phyloP scores from a whole-genome alignment of 1,140 invertebrate genomes.

The Saccostrea echinata region DNA sequence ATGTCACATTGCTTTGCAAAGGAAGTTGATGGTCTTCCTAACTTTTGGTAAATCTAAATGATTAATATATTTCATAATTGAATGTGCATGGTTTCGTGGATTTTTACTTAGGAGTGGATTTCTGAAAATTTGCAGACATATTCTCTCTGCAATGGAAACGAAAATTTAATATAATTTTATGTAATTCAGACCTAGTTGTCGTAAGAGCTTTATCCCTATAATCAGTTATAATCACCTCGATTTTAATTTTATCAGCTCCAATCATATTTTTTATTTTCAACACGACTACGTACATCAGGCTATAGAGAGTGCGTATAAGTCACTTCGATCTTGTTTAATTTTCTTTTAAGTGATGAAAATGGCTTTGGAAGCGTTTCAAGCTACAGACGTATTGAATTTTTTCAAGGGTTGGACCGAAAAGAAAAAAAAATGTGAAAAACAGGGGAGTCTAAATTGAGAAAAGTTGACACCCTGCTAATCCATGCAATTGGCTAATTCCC shows the following conservation, averaged over 20 bases:
- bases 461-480: slow-evolving; percentile 36
- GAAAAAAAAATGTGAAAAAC: not conserved
- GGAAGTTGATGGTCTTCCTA: not conserved
- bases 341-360: slow-evolving; percentile 22
- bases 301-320: not conserved
- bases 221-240: too few species aligned
- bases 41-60: not conserved
- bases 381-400: slow-evolving; percentile 16
- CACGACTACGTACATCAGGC: too few species aligned
- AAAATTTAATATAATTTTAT: too few species aligned
- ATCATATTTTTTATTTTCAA: too few species aligned
- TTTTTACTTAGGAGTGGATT: too few species aligned
- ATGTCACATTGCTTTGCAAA: not conserved
- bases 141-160: too few species aligned
- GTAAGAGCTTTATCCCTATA: too few species aligned
- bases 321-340: slow-evolving; percentile 15
- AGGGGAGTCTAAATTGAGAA: slow-evolving; percentile 20
- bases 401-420: slow-evolving; percentile 28
- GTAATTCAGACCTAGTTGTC: too few species aligned
- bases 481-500: not conserved
- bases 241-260: too few species aligned
- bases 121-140: not conserved
- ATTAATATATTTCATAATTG: too few species aligned
- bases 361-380: slow-evolving; percentile 11
- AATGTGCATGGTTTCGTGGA: too few species aligned